These are phyloP conservation scores for Phrynosoma blainvillii DNA, from an alignment of 2,113 vertebrate genomes.

Conservation along the genomic window DNA sequence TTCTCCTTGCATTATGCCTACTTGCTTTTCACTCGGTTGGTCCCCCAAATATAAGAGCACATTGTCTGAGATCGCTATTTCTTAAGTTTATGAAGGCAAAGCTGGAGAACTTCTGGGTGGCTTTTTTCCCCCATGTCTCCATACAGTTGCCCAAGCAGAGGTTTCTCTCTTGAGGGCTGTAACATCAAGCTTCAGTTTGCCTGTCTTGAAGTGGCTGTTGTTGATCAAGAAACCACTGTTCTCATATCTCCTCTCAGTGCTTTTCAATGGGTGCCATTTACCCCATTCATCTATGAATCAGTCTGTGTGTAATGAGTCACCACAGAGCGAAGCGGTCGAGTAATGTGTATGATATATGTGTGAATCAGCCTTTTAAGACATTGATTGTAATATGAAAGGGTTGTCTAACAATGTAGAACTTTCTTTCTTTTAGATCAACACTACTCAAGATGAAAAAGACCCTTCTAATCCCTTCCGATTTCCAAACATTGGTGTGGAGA, in stretches of 20 bases:
- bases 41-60: too few species aligned
- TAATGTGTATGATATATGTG: neutral
- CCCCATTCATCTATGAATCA: neutral
- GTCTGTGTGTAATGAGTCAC: neutral
- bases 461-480: constrained; percentile 96
- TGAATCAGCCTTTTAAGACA: neutral
- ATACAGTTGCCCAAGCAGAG: too few species aligned
- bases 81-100: neutral
- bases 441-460: constrained; percentile 89
- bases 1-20: too few species aligned
- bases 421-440: constrained; percentile 89
- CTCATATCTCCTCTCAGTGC: neutral
- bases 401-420: constrained; percentile 24
- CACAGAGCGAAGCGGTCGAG: too few species aligned
- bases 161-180: too few species aligned
- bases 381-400: neutral
- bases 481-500: constrained; percentile 97
- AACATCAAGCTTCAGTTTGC: too few species aligned
- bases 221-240: too few species aligned
- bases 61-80: too few species aligned
- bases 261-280: neutral
- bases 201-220: too few species aligned
- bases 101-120: neutral
- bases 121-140: too few species aligned
- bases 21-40: too few species aligned